Evolutionary conservation across 2,113 vertebrate genomes (phyloP).

Genomic region (Percopsis transmontana): DNA sequence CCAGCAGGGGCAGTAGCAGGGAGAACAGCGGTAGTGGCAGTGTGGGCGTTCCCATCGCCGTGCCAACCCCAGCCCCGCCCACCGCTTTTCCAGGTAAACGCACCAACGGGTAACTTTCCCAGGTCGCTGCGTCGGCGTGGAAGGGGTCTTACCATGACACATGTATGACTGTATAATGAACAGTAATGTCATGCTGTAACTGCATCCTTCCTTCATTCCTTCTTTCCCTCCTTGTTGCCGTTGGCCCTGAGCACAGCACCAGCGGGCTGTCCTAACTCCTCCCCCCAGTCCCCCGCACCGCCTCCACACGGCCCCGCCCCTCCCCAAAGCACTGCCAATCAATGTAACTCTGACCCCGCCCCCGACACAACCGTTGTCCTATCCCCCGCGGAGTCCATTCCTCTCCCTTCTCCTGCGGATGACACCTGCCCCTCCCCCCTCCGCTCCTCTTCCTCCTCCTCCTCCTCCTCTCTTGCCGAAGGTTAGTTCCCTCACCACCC

Average conservation of each 20-base stretch:
- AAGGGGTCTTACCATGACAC: too few species aligned
- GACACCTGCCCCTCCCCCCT: constrained; percentile 22
- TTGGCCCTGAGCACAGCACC: constrained; percentile 75
- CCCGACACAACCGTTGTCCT: constrained; percentile 72
- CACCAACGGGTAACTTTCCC: too few species aligned
- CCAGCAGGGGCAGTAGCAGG: constrained; percentile 93
- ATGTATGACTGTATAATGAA: too few species aligned
- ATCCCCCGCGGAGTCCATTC: constrained; percentile 75
- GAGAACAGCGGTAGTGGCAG: constrained; percentile 96
- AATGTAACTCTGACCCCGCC: constrained; percentile 21
- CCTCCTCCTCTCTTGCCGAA: constrained; percentile 78
- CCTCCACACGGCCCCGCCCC: constrained; percentile 37
- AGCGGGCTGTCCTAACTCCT: constrained; percentile 64
- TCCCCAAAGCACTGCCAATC: constrained; percentile 54
- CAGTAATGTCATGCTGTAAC: too few species aligned
- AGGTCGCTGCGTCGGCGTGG: too few species aligned
- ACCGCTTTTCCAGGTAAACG: constrained; percentile 90
- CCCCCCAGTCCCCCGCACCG: constrained; percentile 64
- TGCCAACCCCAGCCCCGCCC: constrained; percentile 92
- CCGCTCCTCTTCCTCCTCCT: constrained; percentile 74
- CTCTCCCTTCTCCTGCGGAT: constrained; percentile 74
- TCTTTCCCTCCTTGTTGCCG: constrained; percentile 80
- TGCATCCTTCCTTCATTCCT: constrained; percentile 13
- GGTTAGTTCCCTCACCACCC: constrained; percentile 83
- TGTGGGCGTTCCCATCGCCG: constrained; percentile 91